These are phyloP conservation scores for Periphyllus acericola DNA, from an alignment of 2,888 invertebrate genomes.

Conservation along the genomic window DNA sequence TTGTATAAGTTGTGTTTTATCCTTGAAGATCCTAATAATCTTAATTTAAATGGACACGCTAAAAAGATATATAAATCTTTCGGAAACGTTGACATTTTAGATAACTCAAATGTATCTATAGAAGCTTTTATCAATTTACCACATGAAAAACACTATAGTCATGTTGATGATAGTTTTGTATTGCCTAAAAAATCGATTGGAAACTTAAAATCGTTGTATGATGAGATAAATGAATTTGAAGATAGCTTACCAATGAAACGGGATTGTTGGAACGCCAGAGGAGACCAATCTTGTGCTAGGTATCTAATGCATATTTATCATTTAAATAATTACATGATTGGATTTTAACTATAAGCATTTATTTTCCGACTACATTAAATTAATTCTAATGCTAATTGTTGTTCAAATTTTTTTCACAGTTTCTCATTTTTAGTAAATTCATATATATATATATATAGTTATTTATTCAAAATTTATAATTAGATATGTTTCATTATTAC, in stretches of 20 bases:
- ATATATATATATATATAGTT: not conserved
- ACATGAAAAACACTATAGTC: not conserved
- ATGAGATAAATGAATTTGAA: slow-evolving; percentile 13
- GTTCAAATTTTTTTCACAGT: too few relatives aligned
- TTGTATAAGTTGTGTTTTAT: slow-evolving; percentile 35
- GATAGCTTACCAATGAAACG: not conserved
- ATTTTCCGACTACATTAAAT: not conserved
- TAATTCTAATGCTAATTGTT: not conserved
- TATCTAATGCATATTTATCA: not conserved
- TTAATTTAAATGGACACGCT: not conserved
- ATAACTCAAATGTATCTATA: not conserved
- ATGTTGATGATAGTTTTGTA: not conserved
- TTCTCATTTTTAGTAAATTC: not conserved
- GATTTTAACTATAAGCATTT: not conserved
- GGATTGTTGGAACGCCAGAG: not conserved
- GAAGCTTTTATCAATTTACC: not conserved
- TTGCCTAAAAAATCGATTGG: not conserved
- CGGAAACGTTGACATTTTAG: not conserved
- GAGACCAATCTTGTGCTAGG: slow-evolving; percentile 26
- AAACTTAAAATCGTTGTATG: not conserved
- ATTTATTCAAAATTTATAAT: not conserved
- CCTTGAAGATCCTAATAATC: not conserved
- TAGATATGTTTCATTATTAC: not conserved
- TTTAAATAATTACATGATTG: not conserved
- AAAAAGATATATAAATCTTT: not conserved